These are phyloP conservation scores for Chloroceryle aenea DNA, from an alignment of 2,113 vertebrate species.

Conservation along the genomic window DNA sequence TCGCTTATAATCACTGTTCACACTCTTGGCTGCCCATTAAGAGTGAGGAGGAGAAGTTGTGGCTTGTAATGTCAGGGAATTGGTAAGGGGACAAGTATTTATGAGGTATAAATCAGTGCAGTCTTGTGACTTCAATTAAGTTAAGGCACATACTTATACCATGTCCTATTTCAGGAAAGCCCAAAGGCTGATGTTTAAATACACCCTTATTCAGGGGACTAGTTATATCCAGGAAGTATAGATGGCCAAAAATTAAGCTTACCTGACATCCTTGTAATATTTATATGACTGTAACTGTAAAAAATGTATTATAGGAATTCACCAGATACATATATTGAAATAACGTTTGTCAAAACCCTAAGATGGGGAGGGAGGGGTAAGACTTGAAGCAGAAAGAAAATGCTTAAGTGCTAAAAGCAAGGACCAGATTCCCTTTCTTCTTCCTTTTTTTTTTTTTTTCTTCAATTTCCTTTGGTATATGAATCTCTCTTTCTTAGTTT, in stretches of 20 bases:
- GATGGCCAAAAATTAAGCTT: neutral
- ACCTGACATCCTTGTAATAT: neutral
- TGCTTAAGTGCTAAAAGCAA: rapidly evolving
- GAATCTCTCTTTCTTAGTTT: neutral
- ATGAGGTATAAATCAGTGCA: neutral
- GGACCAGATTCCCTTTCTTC: neutral
- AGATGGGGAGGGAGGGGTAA: neutral
- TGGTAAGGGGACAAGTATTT: neutral
- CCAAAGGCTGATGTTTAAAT: neutral
- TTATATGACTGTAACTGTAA: neutral
- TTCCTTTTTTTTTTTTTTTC: neutral
- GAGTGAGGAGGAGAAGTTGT: neutral
- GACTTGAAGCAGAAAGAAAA: neutral
- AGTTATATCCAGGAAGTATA: too few relatives aligned
- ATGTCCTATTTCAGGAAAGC: neutral
- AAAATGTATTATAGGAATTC: neutral
- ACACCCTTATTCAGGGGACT: rapidly evolving
- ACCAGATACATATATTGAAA: neutral
- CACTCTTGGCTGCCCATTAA: neutral
- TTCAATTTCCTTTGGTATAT: neutral
- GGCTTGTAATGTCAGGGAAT: neutral
- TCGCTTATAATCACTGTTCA: neutral
- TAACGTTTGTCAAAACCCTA: neutral
- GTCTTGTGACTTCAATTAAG: neutral
- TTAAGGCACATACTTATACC: neutral